Evolutionary conservation across 2,113 vertebrate species (phyloP).

Genomic region (Megaceryle maxima): DNA sequence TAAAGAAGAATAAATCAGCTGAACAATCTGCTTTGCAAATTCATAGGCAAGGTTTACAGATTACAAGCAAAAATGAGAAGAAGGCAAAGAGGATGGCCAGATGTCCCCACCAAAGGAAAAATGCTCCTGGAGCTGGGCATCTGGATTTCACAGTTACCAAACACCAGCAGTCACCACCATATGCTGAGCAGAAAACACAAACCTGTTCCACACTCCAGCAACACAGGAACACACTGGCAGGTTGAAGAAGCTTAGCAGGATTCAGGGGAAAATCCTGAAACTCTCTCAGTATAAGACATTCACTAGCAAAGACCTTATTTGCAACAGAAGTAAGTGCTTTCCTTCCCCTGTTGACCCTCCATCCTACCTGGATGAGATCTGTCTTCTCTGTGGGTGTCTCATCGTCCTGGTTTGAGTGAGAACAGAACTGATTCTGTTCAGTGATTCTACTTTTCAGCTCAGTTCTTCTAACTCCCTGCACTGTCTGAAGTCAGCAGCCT

Average conservation of each 20-base stretch:
- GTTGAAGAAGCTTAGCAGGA: conserved; percentile 3
- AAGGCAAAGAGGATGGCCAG: neutral
- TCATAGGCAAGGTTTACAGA: neutral
- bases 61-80: neutral
- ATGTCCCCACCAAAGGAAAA: conserved; percentile 51
- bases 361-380: neutral
- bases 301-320: neutral
- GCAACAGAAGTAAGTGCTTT: neutral
- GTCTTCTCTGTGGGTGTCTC: neutral
- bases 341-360: neutral
- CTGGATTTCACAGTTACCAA: conserved; percentile 63
- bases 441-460: too few species aligned
- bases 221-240: conserved; percentile 23
- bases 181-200: conserved; percentile 54
- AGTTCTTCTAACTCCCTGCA: too few species aligned
- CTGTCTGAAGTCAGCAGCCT: too few species aligned
- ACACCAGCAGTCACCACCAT: conserved; percentile 61
- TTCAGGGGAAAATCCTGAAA: conserved; percentile 18
- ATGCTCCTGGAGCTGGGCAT: conserved; percentile 51
- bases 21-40: neutral
- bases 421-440: too few species aligned
- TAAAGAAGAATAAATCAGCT: neutral
- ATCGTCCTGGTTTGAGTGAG: too few species aligned
- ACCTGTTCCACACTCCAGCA: conserved; percentile 14
- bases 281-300: neutral